Conservation (phyloP, 2,797 vertebrate species). For the Chaenodraco wilsoni region DNA sequence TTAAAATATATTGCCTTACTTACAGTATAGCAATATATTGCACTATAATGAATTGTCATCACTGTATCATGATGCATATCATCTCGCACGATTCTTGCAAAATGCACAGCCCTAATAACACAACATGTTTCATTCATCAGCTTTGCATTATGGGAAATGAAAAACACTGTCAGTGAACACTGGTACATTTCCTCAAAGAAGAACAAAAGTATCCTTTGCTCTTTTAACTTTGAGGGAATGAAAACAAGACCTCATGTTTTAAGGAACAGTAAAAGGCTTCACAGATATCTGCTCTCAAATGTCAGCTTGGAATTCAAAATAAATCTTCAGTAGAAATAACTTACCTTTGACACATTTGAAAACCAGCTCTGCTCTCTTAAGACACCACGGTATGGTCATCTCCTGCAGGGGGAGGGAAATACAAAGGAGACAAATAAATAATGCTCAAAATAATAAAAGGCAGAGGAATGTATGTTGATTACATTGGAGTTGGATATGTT, state of each 20-base stretch:
- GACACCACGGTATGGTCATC: conserved; percentile 88
- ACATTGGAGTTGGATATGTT: neutral
- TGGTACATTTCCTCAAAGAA: neutral
- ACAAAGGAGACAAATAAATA: neutral
- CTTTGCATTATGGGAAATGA: too few relatives aligned
- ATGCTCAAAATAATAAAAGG: neutral
- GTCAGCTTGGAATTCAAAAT: too few relatives aligned
- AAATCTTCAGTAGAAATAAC: too few relatives aligned
- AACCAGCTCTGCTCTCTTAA: conserved; percentile 86
- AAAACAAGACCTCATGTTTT: neutral
- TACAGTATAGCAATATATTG: too few relatives aligned
- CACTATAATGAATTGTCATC: too few relatives aligned
- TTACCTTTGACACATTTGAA: conserved; percentile 99
- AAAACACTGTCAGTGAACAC: neutral
- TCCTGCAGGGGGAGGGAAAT: conserved; percentile 71
- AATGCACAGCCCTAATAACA: too few relatives aligned
- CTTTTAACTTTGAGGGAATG: conserved; percentile 4
- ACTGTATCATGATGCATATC: too few relatives aligned
- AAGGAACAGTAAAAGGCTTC: neutral
- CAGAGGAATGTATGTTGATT: neutral
- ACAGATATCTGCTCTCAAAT: neutral
- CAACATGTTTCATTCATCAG: too few relatives aligned
- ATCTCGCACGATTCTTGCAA: too few relatives aligned
- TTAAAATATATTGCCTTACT: too few relatives aligned
- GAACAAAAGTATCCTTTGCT: neutral